phyloP scores from a whole-genome alignment of 2,797 vertebrate species.

The Erithacus rubecula region DNA sequence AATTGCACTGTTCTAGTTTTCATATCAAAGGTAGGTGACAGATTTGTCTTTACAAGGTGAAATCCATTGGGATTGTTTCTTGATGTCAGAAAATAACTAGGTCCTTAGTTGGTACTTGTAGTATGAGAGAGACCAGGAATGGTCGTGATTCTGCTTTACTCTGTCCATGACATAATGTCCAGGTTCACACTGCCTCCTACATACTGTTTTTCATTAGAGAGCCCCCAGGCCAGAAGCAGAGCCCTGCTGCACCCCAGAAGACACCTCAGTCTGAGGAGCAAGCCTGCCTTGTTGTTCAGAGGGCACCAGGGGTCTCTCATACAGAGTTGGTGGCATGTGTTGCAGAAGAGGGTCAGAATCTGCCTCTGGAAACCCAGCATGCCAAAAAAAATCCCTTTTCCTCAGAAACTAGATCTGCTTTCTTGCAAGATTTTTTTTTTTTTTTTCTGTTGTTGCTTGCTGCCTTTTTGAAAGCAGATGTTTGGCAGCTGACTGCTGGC shows the following conservation, averaged over 20 bases:
- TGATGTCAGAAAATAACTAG: not conserved
- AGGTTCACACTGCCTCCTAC: not conserved
- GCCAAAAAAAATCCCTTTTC: not conserved
- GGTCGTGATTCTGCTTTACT: not conserved
- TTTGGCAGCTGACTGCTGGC: not conserved
- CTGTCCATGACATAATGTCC: not conserved
- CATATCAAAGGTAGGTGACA: not conserved
- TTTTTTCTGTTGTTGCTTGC: not conserved
- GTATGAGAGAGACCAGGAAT: not conserved
- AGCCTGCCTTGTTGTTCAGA: not conserved
- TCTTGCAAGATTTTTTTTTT: not conserved
- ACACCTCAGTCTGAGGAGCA: not conserved
- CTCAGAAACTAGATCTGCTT: not conserved
- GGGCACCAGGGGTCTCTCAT: rapidly evolving
- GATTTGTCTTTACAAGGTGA: not conserved
- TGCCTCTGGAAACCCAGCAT: not conserved
- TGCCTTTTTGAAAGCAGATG: not conserved
- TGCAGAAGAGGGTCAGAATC: not conserved
- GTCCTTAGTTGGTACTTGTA: not conserved
- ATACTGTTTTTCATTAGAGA: not conserved
- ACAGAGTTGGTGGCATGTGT: not conserved
- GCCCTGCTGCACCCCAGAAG: not conserved
- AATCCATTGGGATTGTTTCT: not conserved
- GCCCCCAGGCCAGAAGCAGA: not conserved
- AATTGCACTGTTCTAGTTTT: not conserved